phyloP scores from a whole-genome alignment of 1,140 invertebrate genomes.

The Bombus terrestris region DNA sequence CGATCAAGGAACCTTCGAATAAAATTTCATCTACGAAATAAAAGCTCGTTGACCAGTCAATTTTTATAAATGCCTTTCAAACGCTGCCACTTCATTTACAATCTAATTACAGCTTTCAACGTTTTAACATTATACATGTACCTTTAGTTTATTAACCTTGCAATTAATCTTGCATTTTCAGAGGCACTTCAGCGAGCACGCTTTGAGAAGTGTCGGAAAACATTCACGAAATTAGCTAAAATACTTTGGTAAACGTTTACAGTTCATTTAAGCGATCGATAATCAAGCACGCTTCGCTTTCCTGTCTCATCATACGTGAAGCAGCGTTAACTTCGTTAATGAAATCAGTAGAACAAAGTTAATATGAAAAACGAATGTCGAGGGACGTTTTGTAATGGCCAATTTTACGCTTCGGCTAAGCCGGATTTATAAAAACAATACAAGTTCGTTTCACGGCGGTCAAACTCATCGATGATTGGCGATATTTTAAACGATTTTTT shows the following conservation, averaged over 20 bases:
- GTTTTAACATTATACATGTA: background rate
- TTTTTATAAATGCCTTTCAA: too few relatives aligned
- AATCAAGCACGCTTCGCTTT: background rate
- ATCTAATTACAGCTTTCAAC: background rate
- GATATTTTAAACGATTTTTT: constrained; percentile 33
- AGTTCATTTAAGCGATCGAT: background rate
- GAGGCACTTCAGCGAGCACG: background rate
- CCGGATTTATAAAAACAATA: constrained; percentile 20
- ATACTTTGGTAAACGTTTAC: background rate
- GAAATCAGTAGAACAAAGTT: background rate
- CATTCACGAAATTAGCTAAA: background rate
- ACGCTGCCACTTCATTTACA: too few relatives aligned
- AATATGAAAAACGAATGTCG: constrained; percentile 9
- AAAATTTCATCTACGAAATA: background rate
- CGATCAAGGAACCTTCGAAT: background rate
- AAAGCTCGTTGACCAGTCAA: too few relatives aligned
- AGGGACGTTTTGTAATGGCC: background rate
- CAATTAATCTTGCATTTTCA: background rate
- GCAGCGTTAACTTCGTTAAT: background rate
- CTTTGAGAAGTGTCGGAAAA: background rate
- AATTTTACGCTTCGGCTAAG: constrained; percentile 31
- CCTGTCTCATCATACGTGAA: background rate
- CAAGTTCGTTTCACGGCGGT: constrained; percentile 30
- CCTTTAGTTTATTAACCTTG: background rate
- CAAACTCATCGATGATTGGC: constrained; percentile 12